A percentile compares a stretch with the other conserved stretches of the same genome.
Evolutionary conservation across 2,797 vertebrate genomes (phyloP).

Genomic region (Cercopithecus neglectus): DNA sequence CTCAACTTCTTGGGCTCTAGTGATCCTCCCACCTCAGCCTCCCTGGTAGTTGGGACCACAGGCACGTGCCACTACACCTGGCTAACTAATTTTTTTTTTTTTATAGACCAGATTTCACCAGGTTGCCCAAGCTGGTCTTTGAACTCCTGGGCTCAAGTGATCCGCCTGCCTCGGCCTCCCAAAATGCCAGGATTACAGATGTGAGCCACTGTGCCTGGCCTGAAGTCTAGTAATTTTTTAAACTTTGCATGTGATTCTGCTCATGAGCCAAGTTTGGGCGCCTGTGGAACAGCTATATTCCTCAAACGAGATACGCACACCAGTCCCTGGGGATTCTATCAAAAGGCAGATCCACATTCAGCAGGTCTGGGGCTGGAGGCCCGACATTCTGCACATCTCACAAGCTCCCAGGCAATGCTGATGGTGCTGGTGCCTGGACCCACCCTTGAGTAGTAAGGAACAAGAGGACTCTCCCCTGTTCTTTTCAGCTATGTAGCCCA

Average conservation of each 20-base stretch:
- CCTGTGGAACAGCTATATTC: neutral
- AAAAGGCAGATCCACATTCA: neutral
- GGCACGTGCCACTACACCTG: neutral
- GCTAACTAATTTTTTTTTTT: neutral
- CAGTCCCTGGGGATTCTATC: neutral
- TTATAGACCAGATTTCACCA: neutral
- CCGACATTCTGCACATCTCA: neutral
- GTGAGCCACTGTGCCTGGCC: neutral
- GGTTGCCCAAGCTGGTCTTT: neutral
- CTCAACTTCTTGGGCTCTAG: neutral
- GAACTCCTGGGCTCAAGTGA: neutral
- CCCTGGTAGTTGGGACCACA: neutral
- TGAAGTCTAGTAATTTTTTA: neutral
- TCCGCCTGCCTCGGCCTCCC: neutral
- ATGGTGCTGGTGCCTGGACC: fast-evolving
- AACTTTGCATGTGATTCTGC: neutral
- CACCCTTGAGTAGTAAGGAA: too few species aligned
- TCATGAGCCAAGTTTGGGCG: neutral
- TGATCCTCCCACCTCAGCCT: neutral
- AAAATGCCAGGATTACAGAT: neutral
- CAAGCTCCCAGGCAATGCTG: too few species aligned
- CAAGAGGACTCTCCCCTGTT: fast-evolving
- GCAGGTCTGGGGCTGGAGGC: neutral
- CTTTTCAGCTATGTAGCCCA: neutral
- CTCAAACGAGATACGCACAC: neutral